A percentile compares a stretch with the other conserved stretches of the same genome.
Evolutionary conservation across 2,113 vertebrate species (phyloP).

Genomic region (Epinephelus moara): DNA sequence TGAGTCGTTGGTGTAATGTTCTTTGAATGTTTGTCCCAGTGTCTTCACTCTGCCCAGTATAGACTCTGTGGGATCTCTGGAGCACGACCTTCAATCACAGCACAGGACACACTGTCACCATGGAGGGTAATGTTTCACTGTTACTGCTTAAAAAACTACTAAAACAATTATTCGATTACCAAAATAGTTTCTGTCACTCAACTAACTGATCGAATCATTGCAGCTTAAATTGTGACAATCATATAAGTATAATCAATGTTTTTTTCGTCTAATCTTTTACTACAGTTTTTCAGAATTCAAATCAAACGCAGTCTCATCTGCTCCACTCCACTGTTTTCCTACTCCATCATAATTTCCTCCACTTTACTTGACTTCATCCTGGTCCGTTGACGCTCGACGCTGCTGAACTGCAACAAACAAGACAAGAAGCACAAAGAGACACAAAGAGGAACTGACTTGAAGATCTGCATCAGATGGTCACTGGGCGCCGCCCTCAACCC

Average conservation of each 20-base stretch:
- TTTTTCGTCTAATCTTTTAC: too few species aligned
- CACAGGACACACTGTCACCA: not conserved
- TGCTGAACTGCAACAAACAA: not conserved
- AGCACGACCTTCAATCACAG: conserved; percentile 87
- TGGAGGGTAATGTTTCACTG: too few species aligned
- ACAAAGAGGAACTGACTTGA: conserved; percentile 85
- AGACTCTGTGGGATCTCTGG: conserved; percentile 88
- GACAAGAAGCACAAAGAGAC: not conserved
- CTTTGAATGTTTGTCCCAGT: conserved; percentile 91
- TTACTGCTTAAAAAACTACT: too few species aligned
- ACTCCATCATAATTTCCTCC: too few species aligned
- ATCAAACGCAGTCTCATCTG: not conserved
- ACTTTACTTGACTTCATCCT: not conserved
- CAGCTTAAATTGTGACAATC: too few species aligned
- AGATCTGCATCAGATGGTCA: conserved; percentile 88
- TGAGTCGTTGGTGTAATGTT: conserved; percentile 90
- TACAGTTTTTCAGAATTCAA: too few species aligned
- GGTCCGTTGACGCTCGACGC: not conserved
- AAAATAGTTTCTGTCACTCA: too few species aligned
- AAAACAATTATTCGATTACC: too few species aligned
- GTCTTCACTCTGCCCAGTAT: conserved; percentile 88
- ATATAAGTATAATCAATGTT: too few species aligned
- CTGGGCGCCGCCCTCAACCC: conserved; percentile 91
- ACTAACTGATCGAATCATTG: too few species aligned
- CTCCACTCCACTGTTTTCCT: not conserved